Percentiles rank a stretch among this genome's conserved stretches.
Evolutionary conservation across 2,797 vertebrate species (phyloP).

Genomic region (Sternarchorhynchus goeldii): DNA sequence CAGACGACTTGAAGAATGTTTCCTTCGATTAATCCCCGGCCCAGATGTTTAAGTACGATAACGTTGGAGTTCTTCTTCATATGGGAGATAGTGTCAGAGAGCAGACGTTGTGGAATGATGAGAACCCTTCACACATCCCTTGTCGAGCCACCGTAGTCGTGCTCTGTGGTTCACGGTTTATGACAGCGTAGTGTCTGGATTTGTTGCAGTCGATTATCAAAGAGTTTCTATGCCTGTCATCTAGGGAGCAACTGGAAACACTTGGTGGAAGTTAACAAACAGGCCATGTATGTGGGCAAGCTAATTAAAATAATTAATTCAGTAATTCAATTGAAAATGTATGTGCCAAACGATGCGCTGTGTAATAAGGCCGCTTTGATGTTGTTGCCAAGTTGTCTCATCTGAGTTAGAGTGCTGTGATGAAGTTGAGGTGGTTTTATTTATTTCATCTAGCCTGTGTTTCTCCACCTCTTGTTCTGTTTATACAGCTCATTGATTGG

Average conservation of each 20-base stretch:
- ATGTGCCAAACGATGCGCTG: constrained; percentile 26
- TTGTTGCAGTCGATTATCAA: constrained; percentile 24
- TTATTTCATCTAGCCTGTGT: constrained; percentile 31
- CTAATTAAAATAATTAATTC: constrained; percentile 32
- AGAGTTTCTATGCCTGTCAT: constrained; percentile 2
- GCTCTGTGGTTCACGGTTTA: constrained; percentile 8
- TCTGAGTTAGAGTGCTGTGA: constrained; percentile 24
- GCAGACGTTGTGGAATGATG: constrained; percentile 46
- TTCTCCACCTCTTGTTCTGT: constrained; percentile 31
- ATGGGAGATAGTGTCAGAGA: constrained; percentile 48
- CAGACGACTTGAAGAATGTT: constrained; percentile 19
- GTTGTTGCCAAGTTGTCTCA: constrained; percentile 40
- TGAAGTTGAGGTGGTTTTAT: constrained; percentile 23
- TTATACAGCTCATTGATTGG: constrained; percentile 13
- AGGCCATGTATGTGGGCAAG: constrained; percentile 13
- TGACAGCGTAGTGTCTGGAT: neutral
- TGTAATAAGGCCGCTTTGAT: constrained; percentile 32
- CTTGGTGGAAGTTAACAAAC: constrained; percentile 20
- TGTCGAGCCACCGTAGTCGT: constrained; percentile 2
- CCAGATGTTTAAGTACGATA: constrained; percentile 59
- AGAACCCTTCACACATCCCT: constrained; percentile 36
- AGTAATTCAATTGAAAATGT: constrained; percentile 28
- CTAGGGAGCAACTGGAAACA: neutral
- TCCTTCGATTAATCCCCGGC: constrained; percentile 45
- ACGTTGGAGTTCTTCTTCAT: constrained; percentile 53